Base-by-base conservation (phyloP, 2,797 vertebrate genomes). In the Borostomias antarcticus region DNA sequence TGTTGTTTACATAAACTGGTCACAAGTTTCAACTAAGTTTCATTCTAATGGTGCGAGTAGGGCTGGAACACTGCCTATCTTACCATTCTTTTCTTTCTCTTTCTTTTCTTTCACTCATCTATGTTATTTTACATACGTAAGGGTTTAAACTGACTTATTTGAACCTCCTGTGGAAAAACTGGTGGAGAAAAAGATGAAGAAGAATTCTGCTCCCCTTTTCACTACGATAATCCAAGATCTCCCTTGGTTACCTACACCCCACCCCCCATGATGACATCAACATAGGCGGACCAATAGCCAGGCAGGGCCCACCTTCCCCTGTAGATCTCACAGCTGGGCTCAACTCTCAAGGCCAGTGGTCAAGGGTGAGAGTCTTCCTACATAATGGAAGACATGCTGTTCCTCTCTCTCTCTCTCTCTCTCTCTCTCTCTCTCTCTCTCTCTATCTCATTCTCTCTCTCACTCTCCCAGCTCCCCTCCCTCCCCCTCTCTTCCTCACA, bases 1-100 rank as follows among this genome's bases (percentile, higher is more conserved):
- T 60, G 56, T 29, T 72, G 63, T 90, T 90, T 90, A 83, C 74
- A 83, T 87, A 86, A 89, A 90, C 86, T 84, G 88, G 84, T 89
- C 86, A 87, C 59, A 23, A 60, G 70, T 73, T 83, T 79, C 66
- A 82, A 79, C 79, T 81, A 74, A 8, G 66, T 60, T 64, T 72
- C 76, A 79, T 72, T 64, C 75, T 79, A 89, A 88, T 88, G 86
- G 78, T 69, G 82, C 83, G 59, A 80, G 77, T 71, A 76, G 72
- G 75, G 33, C 78, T 87, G 83, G 82, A 87, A 59, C 51, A n/a
- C 2, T 73, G 84, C 86, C 75, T 62, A 62, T 66, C 62, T 17
- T 65, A 58, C 50, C 56, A 21, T 37, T 58, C 33, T 2, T 28
- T n/a, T 1, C 21, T 43, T 6, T 25, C 15, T 25, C 4, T 56